Evolutionary conservation across 1,140 invertebrate genomes (phyloP), one percentile per base, ranked within the genome.

Genomic region (Drosophila insularis): DNA sequence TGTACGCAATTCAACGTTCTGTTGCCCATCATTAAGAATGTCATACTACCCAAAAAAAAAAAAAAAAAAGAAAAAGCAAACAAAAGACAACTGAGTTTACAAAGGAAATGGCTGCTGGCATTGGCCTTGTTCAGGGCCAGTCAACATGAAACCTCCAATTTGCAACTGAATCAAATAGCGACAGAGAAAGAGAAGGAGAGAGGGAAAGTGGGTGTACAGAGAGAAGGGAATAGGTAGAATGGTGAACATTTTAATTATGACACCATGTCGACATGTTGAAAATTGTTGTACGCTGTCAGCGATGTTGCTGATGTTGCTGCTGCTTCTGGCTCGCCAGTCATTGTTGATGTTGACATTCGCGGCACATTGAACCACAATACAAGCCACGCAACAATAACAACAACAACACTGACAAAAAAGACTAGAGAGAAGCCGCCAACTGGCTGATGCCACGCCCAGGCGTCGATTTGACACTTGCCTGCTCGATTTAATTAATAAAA

Each of bases 161-260:
- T 86, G 69, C 74, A 56, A 74, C 68, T 64, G 61, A 77, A 80
- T 76, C 71, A 70, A 76, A 78, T 59, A 35, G 56, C 53, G 11
- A 54, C 64, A 54, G 21, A 6, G 54, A 37, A 14, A 11, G 32
- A 10, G 55, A 1, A 13, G 17, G n/a, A 23, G 5, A 13, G 10
- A 17, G n/a, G 4, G 5, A 13, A 8, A 17, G n/a, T 4, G 21
- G 53, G 17, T 5, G 31, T 39, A 13, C 6, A 19, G 55, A 63
- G 54, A 58, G 46, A 68, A 61, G 50, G 27, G 27, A 27, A n/a
- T n/a, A n/a, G 27, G 4, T 4, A 63, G 61, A 62, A 71, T 71
- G 71, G 72, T 86, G 75, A 89, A 89, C 85, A 89, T 89, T 89
- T 89, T 89, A 89, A 89, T 89, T 89, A 89, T 89, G 84, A 89